Evolutionary conservation across 2,888 invertebrate species (phyloP).

Genomic region (Branchipolynoe longqiensis): DNA sequence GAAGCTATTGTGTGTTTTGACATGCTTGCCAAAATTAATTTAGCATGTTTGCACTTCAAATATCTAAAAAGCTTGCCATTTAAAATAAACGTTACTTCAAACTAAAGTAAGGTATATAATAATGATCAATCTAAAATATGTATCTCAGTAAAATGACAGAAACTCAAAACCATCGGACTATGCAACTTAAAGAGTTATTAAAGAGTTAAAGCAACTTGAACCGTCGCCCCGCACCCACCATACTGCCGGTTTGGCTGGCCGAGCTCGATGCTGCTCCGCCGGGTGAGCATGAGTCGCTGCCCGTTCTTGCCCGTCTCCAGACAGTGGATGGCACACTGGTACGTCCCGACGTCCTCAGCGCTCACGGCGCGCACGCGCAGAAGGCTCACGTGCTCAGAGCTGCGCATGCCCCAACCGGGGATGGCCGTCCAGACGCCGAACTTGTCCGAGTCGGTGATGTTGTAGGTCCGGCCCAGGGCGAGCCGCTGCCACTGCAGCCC

Average conservation of each 20-base stretch:
- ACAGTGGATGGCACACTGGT: constrained; percentile 61
- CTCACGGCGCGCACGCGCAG: constrained; percentile 57
- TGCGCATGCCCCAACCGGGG: constrained; percentile 59
- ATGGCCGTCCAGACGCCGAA: constrained; percentile 62
- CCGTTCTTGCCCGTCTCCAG: constrained; percentile 17
- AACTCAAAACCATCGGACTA: too few relatives aligned
- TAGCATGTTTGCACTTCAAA: too few relatives aligned
- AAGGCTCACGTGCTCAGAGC: constrained; percentile 57
- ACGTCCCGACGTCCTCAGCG: constrained; percentile 60
- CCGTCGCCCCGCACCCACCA: constrained; percentile 26
- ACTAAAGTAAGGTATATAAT: too few relatives aligned
- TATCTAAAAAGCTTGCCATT: too few relatives aligned
- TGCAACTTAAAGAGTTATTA: too few relatives aligned
- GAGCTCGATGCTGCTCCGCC: not conserved
- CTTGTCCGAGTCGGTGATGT: constrained; percentile 60
- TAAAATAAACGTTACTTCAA: too few relatives aligned
- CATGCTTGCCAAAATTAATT: too few relatives aligned
- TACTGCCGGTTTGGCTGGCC: constrained; percentile 16
- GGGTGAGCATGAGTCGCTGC: not conserved
- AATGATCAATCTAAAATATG: too few relatives aligned
- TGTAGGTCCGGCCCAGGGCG: constrained; percentile 32
- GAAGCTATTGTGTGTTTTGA: not conserved
- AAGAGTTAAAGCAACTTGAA: too few relatives aligned
- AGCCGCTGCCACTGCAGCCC: constrained; percentile 55
- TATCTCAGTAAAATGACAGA: too few relatives aligned